These are phyloP conservation scores for Barnardius zonarius DNA, from an alignment of 2,113 vertebrate species.

Conservation along the genomic window DNA sequence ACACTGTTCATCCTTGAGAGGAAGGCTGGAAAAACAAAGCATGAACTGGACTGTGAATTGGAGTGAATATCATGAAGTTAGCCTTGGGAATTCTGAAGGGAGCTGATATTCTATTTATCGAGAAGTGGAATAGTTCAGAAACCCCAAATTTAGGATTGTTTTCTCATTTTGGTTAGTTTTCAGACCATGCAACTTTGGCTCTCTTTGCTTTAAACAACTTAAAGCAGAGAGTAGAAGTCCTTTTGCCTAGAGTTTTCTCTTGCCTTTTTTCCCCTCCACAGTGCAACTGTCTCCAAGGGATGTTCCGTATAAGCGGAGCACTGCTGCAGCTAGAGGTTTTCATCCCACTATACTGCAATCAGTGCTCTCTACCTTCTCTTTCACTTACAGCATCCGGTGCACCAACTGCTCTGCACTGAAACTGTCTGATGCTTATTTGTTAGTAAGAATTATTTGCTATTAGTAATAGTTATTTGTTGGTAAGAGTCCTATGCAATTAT, in stretches of 20 bases:
- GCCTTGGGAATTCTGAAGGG: not conserved
- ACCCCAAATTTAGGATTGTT: not conserved
- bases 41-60: not conserved
- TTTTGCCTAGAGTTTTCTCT: not conserved
- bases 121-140: not conserved
- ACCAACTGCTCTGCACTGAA: not conserved
- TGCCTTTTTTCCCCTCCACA: not conserved
- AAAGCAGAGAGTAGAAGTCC: not conserved
- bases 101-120: not conserved
- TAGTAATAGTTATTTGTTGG: not conserved
- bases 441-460: not conserved
- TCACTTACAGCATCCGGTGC: fast-evolving
- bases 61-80: not conserved
- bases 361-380: not conserved
- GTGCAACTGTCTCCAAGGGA: not conserved
- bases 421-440: not conserved
- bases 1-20: not conserved
- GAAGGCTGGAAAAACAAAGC: not conserved
- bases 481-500: not conserved
- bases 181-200: not conserved
- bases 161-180: not conserved
- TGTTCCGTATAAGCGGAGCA: not conserved
- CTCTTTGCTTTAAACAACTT: not conserved
- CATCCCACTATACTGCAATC: not conserved
- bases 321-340: not conserved